Percentiles rank a stretch among this genome's conserved stretches.
Evolutionary conservation across 2,797 vertebrate genomes (phyloP).

Genomic region (Hydrolagus colliei): DNA sequence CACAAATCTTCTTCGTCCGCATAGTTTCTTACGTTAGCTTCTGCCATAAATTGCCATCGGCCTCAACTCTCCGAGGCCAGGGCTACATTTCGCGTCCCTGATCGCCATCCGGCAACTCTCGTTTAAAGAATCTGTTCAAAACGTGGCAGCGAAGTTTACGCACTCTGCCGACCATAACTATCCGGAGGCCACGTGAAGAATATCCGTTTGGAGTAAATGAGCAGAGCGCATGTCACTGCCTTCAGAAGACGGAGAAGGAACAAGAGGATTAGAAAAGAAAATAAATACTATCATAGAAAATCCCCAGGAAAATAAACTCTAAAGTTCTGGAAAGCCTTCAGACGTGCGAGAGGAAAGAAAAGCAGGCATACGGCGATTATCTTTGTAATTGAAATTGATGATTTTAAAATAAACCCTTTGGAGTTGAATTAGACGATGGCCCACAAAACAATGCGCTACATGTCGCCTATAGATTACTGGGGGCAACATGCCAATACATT

Average conservation of each 20-base stretch:
- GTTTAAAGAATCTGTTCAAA: neutral
- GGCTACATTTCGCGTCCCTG: neutral
- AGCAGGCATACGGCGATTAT: neutral
- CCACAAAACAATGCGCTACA: neutral
- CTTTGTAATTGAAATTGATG: neutral
- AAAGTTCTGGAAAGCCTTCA: conserved; percentile 8
- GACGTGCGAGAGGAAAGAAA: neutral
- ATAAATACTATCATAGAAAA: neutral
- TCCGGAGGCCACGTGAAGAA: neutral
- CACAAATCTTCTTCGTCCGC: too few relatives aligned
- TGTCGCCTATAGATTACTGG: neutral
- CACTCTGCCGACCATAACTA: neutral
- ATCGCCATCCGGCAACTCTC: neutral
- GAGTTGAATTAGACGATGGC: neutral
- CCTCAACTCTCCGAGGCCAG: neutral
- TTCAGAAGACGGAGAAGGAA: neutral
- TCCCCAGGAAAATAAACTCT: neutral
- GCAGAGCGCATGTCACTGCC: conserved; percentile 1
- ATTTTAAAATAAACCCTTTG: neutral
- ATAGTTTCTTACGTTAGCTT: neutral
- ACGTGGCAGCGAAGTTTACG: neutral
- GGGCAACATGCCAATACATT: neutral
- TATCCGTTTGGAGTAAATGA: neutral
- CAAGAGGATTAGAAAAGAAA: neutral
- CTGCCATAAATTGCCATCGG: neutral